Evolutionary conservation across 2,113 vertebrate species (phyloP).

Genomic region (Piprites chloris): DNA sequence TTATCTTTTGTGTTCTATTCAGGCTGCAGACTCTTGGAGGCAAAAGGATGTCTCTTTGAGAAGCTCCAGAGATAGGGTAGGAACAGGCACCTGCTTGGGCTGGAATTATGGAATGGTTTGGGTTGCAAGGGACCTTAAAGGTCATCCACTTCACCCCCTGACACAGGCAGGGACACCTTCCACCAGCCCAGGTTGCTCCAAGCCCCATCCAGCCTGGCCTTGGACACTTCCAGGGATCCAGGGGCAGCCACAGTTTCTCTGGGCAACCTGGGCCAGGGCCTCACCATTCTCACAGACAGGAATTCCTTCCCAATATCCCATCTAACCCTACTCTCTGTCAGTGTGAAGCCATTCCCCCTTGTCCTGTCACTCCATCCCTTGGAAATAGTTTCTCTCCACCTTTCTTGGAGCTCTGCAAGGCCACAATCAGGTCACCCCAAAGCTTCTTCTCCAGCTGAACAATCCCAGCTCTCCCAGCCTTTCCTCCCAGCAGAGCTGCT

Average conservation of each 20-base stretch:
- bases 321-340: neutral
- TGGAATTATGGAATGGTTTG: neutral
- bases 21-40: neutral
- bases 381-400: neutral
- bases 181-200: neutral
- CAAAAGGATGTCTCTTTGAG: neutral
- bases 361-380: neutral
- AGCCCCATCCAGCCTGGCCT: neutral
- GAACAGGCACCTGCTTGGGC: neutral
- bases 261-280: fast-evolving
- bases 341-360: neutral
- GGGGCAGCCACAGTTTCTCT: neutral
- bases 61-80: neutral
- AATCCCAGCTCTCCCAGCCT: neutral
- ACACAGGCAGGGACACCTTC: neutral
- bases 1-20: neutral
- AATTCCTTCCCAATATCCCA: neutral
- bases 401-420: neutral
- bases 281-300: neutral
- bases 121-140: neutral
- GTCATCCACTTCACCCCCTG: fast-evolving
- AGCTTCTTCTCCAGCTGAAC: neutral
- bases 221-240: neutral
- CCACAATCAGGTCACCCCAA: neutral
- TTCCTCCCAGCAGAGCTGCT: neutral